A percentile compares a stretch with the other conserved stretches of the same genome.
Evolutionary conservation across 1,140 invertebrate genomes (phyloP).

Genomic region (Pachyrhynchus sulphureomaculatus): DNA sequence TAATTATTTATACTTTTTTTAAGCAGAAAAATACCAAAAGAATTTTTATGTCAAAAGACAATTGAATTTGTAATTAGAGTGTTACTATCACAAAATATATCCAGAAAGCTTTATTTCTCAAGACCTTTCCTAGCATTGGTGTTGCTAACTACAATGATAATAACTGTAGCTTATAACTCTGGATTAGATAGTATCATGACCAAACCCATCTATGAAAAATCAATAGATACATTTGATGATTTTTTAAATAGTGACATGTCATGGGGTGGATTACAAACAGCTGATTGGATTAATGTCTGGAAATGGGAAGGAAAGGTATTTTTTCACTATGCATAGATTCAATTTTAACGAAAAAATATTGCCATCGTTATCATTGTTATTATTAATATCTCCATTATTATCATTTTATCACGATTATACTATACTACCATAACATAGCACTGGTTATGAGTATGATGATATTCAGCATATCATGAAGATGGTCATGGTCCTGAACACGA

Average conservation of each 20-base stretch:
- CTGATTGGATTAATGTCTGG: slow-evolving; percentile 13
- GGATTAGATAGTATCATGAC: slow-evolving; percentile 59
- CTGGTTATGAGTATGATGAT: too few species aligned
- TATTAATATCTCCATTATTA: too few species aligned
- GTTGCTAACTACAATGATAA: slow-evolving; percentile 53
- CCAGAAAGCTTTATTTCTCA: not conserved
- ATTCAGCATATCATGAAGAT: too few species aligned
- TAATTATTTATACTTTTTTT: too few species aligned
- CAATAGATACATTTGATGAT: slow-evolving; percentile 38
- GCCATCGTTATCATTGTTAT: too few species aligned
- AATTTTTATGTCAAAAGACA: not conserved
- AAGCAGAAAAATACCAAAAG: not conserved
- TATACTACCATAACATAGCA: too few species aligned
- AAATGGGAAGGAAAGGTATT: not conserved
- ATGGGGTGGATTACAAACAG: slow-evolving; percentile 35
- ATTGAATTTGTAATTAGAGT: not conserved
- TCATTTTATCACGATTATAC: too few species aligned
- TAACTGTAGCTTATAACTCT: slow-evolving; percentile 54
- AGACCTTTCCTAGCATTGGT: slow-evolving; percentile 40
- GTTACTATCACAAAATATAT: not conserved
- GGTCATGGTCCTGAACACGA: too few species aligned
- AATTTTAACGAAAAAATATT: too few species aligned
- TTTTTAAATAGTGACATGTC: slow-evolving; percentile 31
- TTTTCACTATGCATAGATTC: too few species aligned
- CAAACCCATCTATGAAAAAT: slow-evolving; percentile 50